These are phyloP conservation scores for Andricus curvator DNA, from an alignment of 2,888 invertebrate genomes.

Conservation along the genomic window DNA sequence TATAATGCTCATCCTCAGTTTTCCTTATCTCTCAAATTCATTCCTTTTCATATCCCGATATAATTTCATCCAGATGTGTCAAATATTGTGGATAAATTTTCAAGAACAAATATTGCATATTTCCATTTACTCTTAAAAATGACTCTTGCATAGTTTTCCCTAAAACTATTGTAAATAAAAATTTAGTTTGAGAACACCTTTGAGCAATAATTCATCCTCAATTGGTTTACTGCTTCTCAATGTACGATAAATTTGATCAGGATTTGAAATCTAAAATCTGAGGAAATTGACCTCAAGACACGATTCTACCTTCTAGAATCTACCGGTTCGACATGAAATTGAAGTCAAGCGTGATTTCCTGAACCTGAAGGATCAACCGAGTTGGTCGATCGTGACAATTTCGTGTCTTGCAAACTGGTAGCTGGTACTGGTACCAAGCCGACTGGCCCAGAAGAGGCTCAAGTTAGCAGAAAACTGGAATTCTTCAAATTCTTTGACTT, in stretches of 20 bases:
- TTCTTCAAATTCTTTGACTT: background rate
- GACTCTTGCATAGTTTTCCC: too few relatives aligned
- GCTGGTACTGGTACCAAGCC: background rate
- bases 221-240: background rate
- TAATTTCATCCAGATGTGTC: too few relatives aligned
- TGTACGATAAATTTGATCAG: constrained; percentile 1
- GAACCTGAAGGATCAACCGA: background rate
- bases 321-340: constrained; percentile 6
- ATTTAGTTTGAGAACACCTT: too few relatives aligned
- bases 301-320: background rate
- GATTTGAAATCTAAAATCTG: background rate
- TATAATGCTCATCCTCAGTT: too few relatives aligned
- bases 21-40: too few relatives aligned
- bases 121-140: too few relatives aligned
- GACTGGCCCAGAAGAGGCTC: background rate
- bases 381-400: constrained; percentile 7
- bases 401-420: background rate
- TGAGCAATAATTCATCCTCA: too few relatives aligned
- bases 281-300: constrained; percentile 8
- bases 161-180: too few relatives aligned
- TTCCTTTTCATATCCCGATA: too few relatives aligned
- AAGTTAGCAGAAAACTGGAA: constrained; percentile 19
- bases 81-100: too few relatives aligned
- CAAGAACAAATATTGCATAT: too few relatives aligned
- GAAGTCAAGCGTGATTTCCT: constrained; percentile 19